Base-by-base conservation (phyloP, 2,888 invertebrate species). In the Anorthoa munda region DNA sequence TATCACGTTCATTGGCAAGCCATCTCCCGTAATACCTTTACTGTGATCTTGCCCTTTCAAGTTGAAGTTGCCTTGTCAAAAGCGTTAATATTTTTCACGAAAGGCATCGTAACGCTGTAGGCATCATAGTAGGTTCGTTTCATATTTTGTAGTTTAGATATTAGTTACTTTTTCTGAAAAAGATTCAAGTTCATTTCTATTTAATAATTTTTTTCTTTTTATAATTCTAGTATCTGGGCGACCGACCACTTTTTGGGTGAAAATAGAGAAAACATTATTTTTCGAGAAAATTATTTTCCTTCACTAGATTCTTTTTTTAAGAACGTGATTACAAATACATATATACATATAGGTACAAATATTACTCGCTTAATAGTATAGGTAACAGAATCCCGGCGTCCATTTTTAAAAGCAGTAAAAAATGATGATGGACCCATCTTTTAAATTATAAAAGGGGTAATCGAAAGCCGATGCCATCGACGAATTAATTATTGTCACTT, bases 401-500 rank as follows among this genome's bases (percentile, higher is more conserved):
- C 21, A 58, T 68, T 76, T 51, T 53, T 50, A 53, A 87, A 86
- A 80, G 75, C 81, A 73, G 72, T 70, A 81, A 85, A 81, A 84
- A 77, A 60, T 81, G 72, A 84, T 84, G 81, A 85, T 77, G 71
- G 75, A 82, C 71, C 77, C 66, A 85, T 81, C 82, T 85, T 86
- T 89, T 83, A 89, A 85, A 88, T 84, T 84, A 87, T 83, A 82
- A 78, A 66, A 75, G 77, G 77, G 79, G 83, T 86, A 89, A 88
- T 89, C 86, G 89, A 90, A 90, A 89, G 87, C 79, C 84, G 88
- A 89, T 82, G 87, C 86, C 85, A 82, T 86, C 91, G 85, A 89
- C 86, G 89, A 91, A 92, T 92, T 92, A 91, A 91, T 93, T 90
- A 92, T 91, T 89, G 89, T 91, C 92, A 87, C 89, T 93, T 90